Percentiles rank a stretch among this genome's conserved stretches.
These are phyloP conservation scores for Athene noctua DNA, from an alignment of 2,113 vertebrate genomes.

Conservation along the genomic window DNA sequence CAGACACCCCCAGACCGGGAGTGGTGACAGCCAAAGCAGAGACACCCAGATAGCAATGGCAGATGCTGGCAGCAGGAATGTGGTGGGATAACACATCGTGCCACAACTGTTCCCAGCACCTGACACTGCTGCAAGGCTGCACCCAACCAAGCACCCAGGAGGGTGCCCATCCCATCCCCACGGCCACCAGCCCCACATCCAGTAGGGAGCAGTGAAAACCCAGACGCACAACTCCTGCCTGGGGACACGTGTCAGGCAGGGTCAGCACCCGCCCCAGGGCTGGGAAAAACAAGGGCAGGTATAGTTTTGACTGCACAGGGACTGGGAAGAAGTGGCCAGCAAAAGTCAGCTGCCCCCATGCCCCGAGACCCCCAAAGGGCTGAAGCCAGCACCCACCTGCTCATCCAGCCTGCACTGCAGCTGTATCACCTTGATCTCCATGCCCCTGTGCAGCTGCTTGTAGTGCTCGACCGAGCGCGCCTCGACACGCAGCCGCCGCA, in stretches of 20 bases:
- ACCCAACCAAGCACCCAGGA: not conserved
- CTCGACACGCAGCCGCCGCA: conserved; percentile 68
- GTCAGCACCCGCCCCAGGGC: not conserved
- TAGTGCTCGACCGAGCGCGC: conserved; percentile 70
- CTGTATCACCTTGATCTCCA: conserved; percentile 81
- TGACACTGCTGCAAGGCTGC: not conserved
- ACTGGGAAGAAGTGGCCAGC: too few species aligned
- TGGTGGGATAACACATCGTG: rapidly evolving
- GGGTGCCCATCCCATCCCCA: not conserved
- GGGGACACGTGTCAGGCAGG: rapidly evolving
- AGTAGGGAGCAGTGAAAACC: not conserved
- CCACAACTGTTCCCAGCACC: not conserved
- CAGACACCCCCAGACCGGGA: not conserved
- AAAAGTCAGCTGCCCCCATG: too few species aligned
- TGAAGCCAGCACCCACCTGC: conserved; percentile 41
- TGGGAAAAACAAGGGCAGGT: not conserved
- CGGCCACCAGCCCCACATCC: not conserved
- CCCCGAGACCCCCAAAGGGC: rapidly evolving
- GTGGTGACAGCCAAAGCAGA: not conserved
- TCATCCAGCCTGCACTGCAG: conserved; percentile 76
- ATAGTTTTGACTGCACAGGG: not conserved
- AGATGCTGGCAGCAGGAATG: not conserved
- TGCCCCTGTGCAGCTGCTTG: conserved; percentile 77
- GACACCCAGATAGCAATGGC: rapidly evolving
- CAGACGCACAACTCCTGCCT: not conserved